Base-by-base conservation (phyloP, 2,797 vertebrate genomes). In the Carapus acus region DNA sequence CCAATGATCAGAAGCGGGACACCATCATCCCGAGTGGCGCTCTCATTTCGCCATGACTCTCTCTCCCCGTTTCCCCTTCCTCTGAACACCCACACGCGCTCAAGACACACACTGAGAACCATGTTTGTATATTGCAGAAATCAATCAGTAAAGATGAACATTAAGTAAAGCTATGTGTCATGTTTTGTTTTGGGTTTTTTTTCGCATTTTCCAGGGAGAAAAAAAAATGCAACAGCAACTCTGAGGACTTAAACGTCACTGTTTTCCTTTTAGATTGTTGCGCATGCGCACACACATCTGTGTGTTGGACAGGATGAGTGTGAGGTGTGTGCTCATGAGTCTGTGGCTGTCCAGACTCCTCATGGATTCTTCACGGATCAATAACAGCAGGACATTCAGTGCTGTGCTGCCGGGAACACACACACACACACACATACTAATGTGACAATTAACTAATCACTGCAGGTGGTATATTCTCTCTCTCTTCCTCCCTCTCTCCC, bases 121-220 rank as follows among this genome's bases (percentile, higher is more conserved):
- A 36, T 89, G 82, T 88, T 86, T 82, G 87, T 92, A 90, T 58
- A 75, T 92, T 92, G 88, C 90, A 90, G 73, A 85, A 86, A 89
- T 86, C 87, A 92, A 90, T 92, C 90, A 94, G 92, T 94, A 86
- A 87, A 85, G 75, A 78, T 74, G 61, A 82, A 77, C 66, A 61
- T 81, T 67, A 83, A 81, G 69, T 77, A 73, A 73, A 70, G 34
- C 43, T n/a, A 18, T 15, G 48, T 33, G 56, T 73, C 58, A 43
- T 60, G 65, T 29, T 46, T 69, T 75, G n/a, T n/a, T n/a, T n/a
- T n/a, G n/a, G n/a, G n/a, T n/a, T n/a, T n/a, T n/a, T n/a, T n/a
- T n/a, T n/a, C n/a, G n/a, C n/a, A n/a, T n/a, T n/a, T n/a, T n/a
- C n/a, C n/a, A n/a, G n/a, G n/a, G n/a, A n/a, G n/a, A n/a, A n/a